Evolutionary conservation across 1,140 invertebrate species (phyloP).

Genomic region (Ips nitidus): DNA sequence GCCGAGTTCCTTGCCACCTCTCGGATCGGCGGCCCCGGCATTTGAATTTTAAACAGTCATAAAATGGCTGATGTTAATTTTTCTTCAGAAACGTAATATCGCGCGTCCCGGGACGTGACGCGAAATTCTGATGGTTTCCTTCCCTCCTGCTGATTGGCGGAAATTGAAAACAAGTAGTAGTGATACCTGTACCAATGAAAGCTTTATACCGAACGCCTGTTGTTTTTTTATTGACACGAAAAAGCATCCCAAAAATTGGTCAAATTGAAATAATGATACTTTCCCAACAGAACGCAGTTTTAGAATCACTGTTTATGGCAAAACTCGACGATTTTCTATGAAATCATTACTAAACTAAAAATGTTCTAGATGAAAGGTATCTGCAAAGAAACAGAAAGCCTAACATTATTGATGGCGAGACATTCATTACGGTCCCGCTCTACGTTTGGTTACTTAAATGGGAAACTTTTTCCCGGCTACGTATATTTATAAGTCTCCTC

Average conservation of each 20-base stretch:
- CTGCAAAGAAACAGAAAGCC: constrained; percentile 31
- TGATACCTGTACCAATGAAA: constrained; percentile 21
- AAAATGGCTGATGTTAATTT: constrained; percentile 36
- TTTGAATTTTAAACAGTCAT: constrained; percentile 36
- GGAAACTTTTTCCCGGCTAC: constrained; percentile 51
- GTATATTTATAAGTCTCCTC: constrained; percentile 55
- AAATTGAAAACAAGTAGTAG: constrained; percentile 17
- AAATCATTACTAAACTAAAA: no score
- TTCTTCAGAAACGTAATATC: constrained; percentile 32
- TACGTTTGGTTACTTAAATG: constrained; percentile 50
- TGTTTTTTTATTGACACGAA: no score
- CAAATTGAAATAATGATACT: no score
- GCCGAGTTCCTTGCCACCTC: constrained; percentile 19
- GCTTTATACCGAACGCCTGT: background rate
- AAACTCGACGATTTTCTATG: no score
- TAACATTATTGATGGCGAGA: constrained; percentile 42
- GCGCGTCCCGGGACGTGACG: constrained; percentile 19
- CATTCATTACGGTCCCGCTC: constrained; percentile 47
- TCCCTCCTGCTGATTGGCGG: constrained; percentile 12
- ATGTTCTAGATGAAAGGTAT: no score
- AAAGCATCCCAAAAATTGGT: no score
- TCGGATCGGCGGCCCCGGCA: constrained; percentile 1
- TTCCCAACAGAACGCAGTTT: no score
- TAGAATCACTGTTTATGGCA: no score
- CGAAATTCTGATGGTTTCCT: constrained; percentile 19